phyloP scores from a whole-genome alignment of 2,797 vertebrate species.

The Acridotheres tristis region DNA sequence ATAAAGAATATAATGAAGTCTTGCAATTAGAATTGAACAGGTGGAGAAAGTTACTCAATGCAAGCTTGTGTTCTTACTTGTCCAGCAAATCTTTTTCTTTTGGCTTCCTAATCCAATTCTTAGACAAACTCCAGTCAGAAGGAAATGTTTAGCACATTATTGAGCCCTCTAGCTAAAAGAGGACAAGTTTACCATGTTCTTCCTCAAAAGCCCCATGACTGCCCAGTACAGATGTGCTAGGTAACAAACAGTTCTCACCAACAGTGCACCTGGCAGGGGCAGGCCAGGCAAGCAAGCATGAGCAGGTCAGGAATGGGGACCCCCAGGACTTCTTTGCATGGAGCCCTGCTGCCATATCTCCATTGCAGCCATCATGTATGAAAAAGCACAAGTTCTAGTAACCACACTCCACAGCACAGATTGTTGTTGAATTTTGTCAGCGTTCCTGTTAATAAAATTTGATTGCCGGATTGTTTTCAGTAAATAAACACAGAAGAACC shows the following conservation, averaged over 20 bases:
- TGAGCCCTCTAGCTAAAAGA: neutral
- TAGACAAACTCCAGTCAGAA: neutral
- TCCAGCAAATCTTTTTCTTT: neutral
- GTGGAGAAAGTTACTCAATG: neutral
- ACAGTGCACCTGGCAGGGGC: neutral
- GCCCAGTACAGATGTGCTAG: neutral
- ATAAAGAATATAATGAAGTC: neutral
- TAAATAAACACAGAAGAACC: constrained; percentile 2
- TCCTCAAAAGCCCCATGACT: neutral
- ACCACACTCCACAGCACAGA: neutral
- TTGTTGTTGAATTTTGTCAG: neutral
- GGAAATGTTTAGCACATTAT: neutral
- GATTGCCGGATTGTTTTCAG: neutral
- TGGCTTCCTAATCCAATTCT: neutral
- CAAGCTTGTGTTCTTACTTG: neutral
- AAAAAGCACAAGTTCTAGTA: neutral
- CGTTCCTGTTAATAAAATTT: neutral
- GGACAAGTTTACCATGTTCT: neutral
- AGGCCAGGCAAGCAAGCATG: neutral
- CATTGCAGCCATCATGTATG: neutral
- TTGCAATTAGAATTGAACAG: neutral
- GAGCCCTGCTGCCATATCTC: neutral
- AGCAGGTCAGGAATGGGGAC: neutral
- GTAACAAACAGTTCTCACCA: neutral
- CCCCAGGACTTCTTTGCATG: neutral